Evolutionary conservation across 2,113 vertebrate species (phyloP), one percentile per base, ranked within the genome.

Genomic region (Microtus oregoni): DNA sequence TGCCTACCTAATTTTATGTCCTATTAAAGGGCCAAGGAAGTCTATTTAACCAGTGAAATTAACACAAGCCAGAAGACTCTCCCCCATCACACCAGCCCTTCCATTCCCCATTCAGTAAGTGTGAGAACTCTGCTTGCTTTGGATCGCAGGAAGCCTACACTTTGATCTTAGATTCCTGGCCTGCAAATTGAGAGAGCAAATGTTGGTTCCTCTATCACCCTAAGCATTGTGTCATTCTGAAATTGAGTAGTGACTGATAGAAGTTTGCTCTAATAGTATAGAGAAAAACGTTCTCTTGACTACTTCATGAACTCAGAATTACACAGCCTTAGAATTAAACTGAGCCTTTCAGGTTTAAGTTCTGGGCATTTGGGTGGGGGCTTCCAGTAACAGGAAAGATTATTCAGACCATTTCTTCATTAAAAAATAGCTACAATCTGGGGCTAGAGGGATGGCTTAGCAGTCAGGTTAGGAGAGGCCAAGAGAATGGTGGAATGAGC

Each of bases 131-230:
- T 78, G n/a, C 58, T 96, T 13, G 12, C 67, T 82, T 7, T 81
- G 82, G 50, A 61, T 28, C 63, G 19, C 20, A 41, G 22, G 15
- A 78, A 72, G 9, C 38, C 32, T 68, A 28, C n/a, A 41, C 90
- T 94, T 70, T 90, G 44, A 95, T 81, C n/a, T 85, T 55, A 86
- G 22, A 76, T 85, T 88, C 50, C 75, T 91, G 68, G 86, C 58
- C 68, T 92, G 5, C 68, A 41, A 55, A 81, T 65, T 38, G 35
- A 96, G 58, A 92, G 28, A 58, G 38, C 67, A 78, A 22, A 76
- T 35, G n/a, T 67, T 35, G 44, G 73, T 30, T 86, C 72, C 10
- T 1, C 10, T 55, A 79, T 7, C 15, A 32, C n/a, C 70, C 14
- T 41, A 61, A 41, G 41, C 20, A 28, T 90, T 86, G 44, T 94